Conservation (phyloP, 2,797 vertebrate genomes). For the Sebastiscus tertius region DNA sequence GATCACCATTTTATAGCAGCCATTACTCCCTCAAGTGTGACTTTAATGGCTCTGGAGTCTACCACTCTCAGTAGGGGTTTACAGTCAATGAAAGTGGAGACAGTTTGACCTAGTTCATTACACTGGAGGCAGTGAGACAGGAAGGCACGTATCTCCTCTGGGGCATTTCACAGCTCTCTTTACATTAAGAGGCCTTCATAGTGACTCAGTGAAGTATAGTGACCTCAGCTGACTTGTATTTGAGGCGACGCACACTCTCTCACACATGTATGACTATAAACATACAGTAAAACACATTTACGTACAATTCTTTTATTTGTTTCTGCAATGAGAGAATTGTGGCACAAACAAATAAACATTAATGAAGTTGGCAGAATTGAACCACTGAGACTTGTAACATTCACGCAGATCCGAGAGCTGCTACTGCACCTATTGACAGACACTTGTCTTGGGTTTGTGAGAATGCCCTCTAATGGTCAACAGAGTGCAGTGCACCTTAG, state of each 20-base stretch:
- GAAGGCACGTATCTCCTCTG: slow-evolving; percentile 45
- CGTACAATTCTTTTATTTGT: background rate
- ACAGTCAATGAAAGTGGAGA: slow-evolving; percentile 66
- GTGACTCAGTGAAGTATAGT: slow-evolving; percentile 32
- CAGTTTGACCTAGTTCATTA: slow-evolving; percentile 72
- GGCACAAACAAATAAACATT: background rate
- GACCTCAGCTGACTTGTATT: slow-evolving; percentile 45
- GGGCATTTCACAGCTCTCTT: slow-evolving; percentile 45
- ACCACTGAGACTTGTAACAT: background rate
- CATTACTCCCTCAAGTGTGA: slow-evolving; percentile 41
- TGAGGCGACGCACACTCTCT: background rate
- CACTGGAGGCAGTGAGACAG: slow-evolving; percentile 54
- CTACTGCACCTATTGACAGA: background rate
- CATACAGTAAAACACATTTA: background rate
- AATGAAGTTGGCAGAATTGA: background rate
- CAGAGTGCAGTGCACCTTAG: slow-evolving; percentile 36
- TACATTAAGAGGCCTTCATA: slow-evolving; percentile 47
- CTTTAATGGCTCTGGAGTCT: slow-evolving; percentile 43
- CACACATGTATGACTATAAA: background rate
- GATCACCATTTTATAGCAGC: slow-evolving; percentile 29
- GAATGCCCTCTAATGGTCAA: slow-evolving; percentile 66
- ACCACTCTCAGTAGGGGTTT: slow-evolving; percentile 25
- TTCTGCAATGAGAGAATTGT: background rate
- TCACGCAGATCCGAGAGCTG: background rate
- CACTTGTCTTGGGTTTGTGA: background rate